phyloP scores from a whole-genome alignment of 2,888 invertebrate genomes.

The Octodonta nipae region DNA sequence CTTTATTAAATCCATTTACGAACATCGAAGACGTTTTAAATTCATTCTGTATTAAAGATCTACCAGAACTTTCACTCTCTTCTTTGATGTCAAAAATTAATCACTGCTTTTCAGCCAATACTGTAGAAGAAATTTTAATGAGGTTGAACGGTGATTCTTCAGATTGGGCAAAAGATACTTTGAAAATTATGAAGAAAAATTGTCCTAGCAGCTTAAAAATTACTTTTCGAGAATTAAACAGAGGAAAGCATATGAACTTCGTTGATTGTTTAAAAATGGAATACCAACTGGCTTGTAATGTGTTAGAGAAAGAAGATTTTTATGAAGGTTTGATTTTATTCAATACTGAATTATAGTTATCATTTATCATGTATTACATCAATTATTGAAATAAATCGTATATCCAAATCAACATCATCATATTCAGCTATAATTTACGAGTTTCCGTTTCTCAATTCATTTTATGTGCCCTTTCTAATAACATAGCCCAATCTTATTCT shows the following conservation, averaged over 20 bases:
- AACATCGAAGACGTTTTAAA: slow-evolving; percentile 45
- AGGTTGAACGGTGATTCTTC: slow-evolving; percentile 65
- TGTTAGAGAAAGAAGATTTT: slow-evolving; percentile 61
- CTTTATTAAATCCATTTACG: slow-evolving; percentile 42
- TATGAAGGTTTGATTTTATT: slow-evolving; percentile 51
- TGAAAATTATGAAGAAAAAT: slow-evolving; percentile 60
- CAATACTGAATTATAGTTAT: too few species aligned
- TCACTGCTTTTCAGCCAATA: slow-evolving; percentile 57
- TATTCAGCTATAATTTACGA: too few species aligned
- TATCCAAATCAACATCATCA: too few species aligned
- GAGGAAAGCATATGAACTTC: slow-evolving; percentile 60
- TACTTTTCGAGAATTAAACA: slow-evolving; percentile 61
- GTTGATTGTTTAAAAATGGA: slow-evolving; percentile 82
- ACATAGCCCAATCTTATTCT: too few species aligned
- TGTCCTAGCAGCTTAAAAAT: slow-evolving; percentile 89
- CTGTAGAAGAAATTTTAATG: slow-evolving; percentile 66
- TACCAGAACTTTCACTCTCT: slow-evolving; percentile 49
- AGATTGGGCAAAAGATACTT: slow-evolving; percentile 64
- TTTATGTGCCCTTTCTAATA: too few species aligned
- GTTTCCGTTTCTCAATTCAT: too few species aligned
- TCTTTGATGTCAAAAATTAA: slow-evolving; percentile 62
- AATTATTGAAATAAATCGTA: too few species aligned
- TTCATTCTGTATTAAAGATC: slow-evolving; percentile 43
- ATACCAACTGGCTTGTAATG: slow-evolving; percentile 58
- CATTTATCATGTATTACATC: too few species aligned